Evolutionary conservation across 2,113 vertebrate genomes (phyloP).

Genomic region (Herpetotheres cachinnans): DNA sequence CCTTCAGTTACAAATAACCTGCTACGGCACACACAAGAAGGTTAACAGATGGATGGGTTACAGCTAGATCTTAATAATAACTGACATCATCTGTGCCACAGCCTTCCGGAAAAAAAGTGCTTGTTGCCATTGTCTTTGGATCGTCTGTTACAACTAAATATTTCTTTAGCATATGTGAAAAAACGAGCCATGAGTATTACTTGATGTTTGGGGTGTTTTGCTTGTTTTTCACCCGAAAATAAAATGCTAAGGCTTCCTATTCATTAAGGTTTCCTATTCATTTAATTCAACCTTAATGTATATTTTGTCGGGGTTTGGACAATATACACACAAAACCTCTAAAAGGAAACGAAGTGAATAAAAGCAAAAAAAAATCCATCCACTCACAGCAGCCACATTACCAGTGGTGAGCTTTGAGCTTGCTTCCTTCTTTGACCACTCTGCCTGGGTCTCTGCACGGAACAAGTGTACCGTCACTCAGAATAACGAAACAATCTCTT

Average conservation of each 20-base stretch:
- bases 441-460: background rate
- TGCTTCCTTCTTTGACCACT: background rate
- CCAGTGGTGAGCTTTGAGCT: background rate
- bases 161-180: background rate
- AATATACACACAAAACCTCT: background rate
- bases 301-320: background rate
- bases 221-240: background rate
- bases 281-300: background rate
- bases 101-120: background rate
- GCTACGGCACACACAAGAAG: background rate
- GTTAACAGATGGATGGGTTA: constrained; percentile 40
- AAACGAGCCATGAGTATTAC: background rate
- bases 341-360: background rate
- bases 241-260: background rate
- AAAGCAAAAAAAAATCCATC: rapidly evolving
- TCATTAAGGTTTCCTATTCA: background rate
- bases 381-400: background rate
- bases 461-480: background rate
- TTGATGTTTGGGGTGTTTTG: background rate
- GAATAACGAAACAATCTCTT: background rate
- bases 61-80: constrained; percentile 41
- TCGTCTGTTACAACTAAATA: background rate
- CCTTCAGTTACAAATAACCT: constrained; percentile 35
- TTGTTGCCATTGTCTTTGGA: background rate
- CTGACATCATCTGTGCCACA: constrained; percentile 15